phyloP scores from a whole-genome alignment of 1,140 invertebrate genomes.

The Hylyphantes graminicola region DNA sequence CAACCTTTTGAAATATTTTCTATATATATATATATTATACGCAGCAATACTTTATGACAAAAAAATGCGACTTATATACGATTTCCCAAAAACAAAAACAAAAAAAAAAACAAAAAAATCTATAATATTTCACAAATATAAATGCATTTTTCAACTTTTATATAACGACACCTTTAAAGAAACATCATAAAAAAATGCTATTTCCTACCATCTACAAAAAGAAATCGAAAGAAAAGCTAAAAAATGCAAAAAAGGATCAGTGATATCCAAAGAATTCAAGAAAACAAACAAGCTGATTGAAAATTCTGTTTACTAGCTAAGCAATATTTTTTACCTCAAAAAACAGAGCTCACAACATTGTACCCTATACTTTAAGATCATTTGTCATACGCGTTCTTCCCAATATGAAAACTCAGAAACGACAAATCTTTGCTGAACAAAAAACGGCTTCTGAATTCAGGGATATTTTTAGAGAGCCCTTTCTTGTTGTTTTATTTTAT shows the following conservation, averaged over 20 bases:
- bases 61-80: background rate
- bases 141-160: conserved; percentile 17
- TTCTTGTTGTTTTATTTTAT: too few species aligned
- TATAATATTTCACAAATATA: conserved; percentile 28
- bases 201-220: background rate
- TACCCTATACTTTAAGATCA: conserved; percentile 48
- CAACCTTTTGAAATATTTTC: too few species aligned
- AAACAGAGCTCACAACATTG: conserved; percentile 3
- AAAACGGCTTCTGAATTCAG: background rate
- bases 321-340: conserved; percentile 3
- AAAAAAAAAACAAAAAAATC: too few species aligned
- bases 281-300: conserved; percentile 55
- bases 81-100: background rate
- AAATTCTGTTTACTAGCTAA: conserved; percentile 51
- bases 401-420: conserved; percentile 39
- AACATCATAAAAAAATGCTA: conserved; percentile 1
- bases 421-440: background rate
- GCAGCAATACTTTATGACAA: too few species aligned
- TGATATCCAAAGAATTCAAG: conserved; percentile 30
- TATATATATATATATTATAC: too few species aligned
- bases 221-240: conserved; percentile 6
- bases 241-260: conserved; percentile 43
- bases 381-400: conserved; percentile 53
- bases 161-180: conserved; percentile 42
- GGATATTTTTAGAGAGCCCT: too few species aligned